Evolutionary conservation across 2,113 vertebrate genomes (phyloP).

Genomic region (Centrocercus urophasianus): DNA sequence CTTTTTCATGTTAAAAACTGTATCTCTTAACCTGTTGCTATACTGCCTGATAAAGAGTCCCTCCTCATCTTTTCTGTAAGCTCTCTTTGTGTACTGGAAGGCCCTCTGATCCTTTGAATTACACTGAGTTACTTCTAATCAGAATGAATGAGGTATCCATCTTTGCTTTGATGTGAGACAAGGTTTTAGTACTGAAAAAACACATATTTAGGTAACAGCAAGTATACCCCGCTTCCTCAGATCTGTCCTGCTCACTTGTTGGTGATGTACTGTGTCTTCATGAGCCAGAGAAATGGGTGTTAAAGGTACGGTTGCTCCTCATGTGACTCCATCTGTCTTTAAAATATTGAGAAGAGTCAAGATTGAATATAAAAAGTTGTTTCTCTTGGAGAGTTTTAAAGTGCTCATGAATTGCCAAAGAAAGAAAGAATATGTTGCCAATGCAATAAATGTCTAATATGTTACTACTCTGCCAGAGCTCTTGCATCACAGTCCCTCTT

Average conservation of each 20-base stretch:
- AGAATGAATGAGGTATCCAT: not conserved
- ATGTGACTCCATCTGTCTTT: not conserved
- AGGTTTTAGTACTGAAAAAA: not conserved
- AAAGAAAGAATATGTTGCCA: slow-evolving; percentile 25
- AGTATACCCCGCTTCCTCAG: not conserved
- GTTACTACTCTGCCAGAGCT: not conserved
- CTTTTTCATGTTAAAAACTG: not conserved
- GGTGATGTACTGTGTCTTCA: not conserved
- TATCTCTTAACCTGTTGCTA: not conserved
- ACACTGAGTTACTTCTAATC: not conserved
- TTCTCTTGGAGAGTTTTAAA: not conserved
- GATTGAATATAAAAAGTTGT: not conserved
- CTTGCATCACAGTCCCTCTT: slow-evolving; percentile 42
- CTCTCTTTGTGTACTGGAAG: not conserved
- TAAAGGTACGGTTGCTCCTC: not conserved
- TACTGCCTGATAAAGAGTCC: not conserved
- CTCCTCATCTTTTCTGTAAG: not conserved
- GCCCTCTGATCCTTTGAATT: not conserved
- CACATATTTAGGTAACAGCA: not conserved
- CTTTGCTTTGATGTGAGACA: not conserved
- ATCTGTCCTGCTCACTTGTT: not conserved
- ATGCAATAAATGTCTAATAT: slow-evolving; percentile 31
- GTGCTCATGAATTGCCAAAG: not conserved
- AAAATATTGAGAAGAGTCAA: not conserved
- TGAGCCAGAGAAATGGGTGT: not conserved